Evolutionary conservation across 2,888 invertebrate species (phyloP), one percentile per base, ranked within the genome.

Genomic region (Zaprionus obscuricornis): DNA sequence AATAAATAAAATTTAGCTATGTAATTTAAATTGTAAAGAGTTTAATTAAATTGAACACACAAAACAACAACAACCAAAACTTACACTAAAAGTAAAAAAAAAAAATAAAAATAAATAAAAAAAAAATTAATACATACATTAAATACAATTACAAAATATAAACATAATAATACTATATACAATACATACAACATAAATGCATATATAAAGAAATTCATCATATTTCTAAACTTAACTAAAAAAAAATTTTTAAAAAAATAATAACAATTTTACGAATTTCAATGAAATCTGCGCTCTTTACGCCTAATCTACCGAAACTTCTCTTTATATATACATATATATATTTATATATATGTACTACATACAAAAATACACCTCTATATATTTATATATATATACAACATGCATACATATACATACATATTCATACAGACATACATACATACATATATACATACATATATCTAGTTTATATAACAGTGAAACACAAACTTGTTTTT

Each of bases 1-100:
- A 51, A 20, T 17, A 20, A 50, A 17, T 7, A 73, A 56, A 76
- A 74, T 74, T 69, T 84, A 78, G 77, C 31, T 78, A 78, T 54
- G 77, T 78, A 78, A 78, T 67, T 62, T 63, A 74, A 57, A 47
- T n/a, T 84, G 67, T 84, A 85, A 84, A 81, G 85, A 67, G 85
- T 85, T 82, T 58, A 75, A 66, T 36, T 66, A 63, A 76, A 84
- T 73, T 72, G 13, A 75, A 66, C 63, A 56, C 60, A 74, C 13
- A 72, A 51, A 58, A 40, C 36, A 49, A 65, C 45, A 63, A 51
- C 42, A 51, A 56, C 43, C 50, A 33, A n/a, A n/a, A n/a, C n/a
- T n/a, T n/a, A n/a, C n/a, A n/a, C n/a, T 7, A 33, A 34, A 42
- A 42, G 8, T 43, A 20, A 26, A 31, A 8, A 50, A 46, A 14